phyloP scores from a whole-genome alignment of 1,140 invertebrate species.

The Zaprionus tsacasi region DNA sequence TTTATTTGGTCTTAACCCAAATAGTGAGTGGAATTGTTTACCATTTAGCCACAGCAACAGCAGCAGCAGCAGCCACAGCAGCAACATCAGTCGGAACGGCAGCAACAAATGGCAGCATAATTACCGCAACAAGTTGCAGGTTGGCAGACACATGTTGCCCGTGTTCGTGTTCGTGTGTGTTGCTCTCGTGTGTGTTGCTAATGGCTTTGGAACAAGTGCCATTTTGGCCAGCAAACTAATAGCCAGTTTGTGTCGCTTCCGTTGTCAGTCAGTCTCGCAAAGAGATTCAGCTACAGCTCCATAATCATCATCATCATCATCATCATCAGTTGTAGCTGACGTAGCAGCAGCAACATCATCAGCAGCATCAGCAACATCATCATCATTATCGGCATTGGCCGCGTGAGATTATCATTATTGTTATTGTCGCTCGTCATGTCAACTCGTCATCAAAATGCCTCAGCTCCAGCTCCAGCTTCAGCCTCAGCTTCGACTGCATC shows the following conservation, averaged over 20 bases:
- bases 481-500: slow-evolving; percentile 10
- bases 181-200: slow-evolving; percentile 69
- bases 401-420: slow-evolving; percentile 82
- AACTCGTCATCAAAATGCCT: slow-evolving; percentile 80
- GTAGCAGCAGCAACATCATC: background rate
- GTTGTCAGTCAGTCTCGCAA: slow-evolving; percentile 58
- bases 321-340: slow-evolving; percentile 11
- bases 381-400: slow-evolving; percentile 48
- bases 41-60: slow-evolving; percentile 52
- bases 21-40: slow-evolving; percentile 76
- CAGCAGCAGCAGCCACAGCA: slow-evolving; percentile 31
- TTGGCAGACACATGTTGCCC: slow-evolving; percentile 49
- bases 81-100: slow-evolving; percentile 3
- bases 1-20: slow-evolving; percentile 83
- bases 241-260: slow-evolving; percentile 81
- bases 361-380: slow-evolving; percentile 6
- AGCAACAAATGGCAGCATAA: slow-evolving; percentile 60
- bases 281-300: slow-evolving; percentile 17
- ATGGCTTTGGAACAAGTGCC: slow-evolving; percentile 81
- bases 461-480: slow-evolving; percentile 17
- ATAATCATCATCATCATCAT: slow-evolving; percentile 29
- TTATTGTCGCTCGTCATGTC: slow-evolving; percentile 83
- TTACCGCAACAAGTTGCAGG: slow-evolving; percentile 75
- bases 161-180: background rate
- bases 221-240: slow-evolving; percentile 81